Evolutionary conservation across 2,113 vertebrate species (phyloP).

Genomic region (Urocolius indicus): DNA sequence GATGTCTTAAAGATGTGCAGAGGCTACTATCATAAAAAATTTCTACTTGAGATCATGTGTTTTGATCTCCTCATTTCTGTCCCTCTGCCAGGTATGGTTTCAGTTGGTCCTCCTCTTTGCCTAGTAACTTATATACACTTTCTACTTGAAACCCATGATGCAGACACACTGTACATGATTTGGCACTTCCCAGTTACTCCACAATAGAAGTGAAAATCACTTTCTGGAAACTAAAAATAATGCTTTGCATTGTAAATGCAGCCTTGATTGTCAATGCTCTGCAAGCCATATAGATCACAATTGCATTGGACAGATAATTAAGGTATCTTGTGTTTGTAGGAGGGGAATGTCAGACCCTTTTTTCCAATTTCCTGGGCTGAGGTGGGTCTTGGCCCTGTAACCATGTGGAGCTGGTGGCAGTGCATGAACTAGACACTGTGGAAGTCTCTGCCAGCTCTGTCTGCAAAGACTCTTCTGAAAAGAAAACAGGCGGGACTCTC

Average conservation of each 20-base stretch:
- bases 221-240: not conserved
- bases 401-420: not conserved
- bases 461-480: not conserved
- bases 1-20: not conserved
- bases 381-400: not conserved
- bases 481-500: not conserved
- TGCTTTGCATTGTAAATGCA: not conserved
- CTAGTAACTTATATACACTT: not conserved
- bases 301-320: not conserved
- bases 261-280: not conserved
- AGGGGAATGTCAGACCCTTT: not conserved
- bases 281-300: not conserved
- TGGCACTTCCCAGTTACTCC: not conserved
- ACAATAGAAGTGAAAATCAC: not conserved
- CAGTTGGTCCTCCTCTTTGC: not conserved
- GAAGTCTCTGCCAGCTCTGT: not conserved
- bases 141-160: not conserved
- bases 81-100: not conserved
- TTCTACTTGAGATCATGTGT: not conserved
- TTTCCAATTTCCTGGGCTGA: not conserved
- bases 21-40: not conserved
- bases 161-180: fast-evolving
- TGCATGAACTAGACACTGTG: not conserved
- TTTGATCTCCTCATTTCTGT: not conserved
- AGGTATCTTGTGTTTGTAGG: not conserved